A percentile compares a stretch with the other conserved stretches of the same genome.
Conservation (phyloP, 2,797 vertebrate genomes). For the Cossypha heuglini region DNA sequence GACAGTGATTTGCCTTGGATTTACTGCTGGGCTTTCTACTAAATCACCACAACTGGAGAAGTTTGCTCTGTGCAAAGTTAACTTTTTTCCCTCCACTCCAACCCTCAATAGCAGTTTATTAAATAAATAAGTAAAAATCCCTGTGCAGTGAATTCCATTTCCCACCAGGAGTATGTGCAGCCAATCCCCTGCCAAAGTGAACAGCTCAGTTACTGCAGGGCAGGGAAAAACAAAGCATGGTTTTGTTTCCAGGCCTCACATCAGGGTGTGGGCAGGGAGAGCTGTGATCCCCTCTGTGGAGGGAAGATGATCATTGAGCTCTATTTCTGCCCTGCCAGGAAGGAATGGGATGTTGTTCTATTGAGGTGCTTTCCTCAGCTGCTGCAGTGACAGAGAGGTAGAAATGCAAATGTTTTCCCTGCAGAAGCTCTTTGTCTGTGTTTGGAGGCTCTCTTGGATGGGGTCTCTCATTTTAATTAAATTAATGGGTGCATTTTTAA, state of each 20-base stretch:
- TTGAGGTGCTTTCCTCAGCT: not conserved
- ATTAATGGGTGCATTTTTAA: not conserved
- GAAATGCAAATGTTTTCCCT: not conserved
- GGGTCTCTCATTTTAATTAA: not conserved
- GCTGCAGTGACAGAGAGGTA: not conserved
- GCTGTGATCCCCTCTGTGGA: not conserved
- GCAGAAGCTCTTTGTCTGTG: not conserved
- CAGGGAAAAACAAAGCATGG: not conserved
- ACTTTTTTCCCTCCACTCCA: not conserved
- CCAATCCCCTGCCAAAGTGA: not conserved
- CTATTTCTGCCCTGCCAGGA: not conserved
- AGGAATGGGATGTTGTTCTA: not conserved
- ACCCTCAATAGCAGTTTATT: slow-evolving; percentile 18
- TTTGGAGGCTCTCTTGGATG: not conserved
- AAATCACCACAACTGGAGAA: not conserved
- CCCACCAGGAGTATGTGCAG: not conserved
- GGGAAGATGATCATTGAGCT: not conserved
- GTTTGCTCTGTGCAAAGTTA: slow-evolving; percentile 6
- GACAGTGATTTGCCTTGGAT: not conserved
- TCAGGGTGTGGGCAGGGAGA: not conserved
- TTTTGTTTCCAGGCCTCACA: not conserved
- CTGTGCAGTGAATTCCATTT: not conserved
- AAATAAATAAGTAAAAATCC: not conserved
- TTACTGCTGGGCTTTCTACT: slow-evolving; percentile 15
- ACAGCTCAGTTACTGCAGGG: not conserved